Evolutionary conservation across 2,888 invertebrate species (phyloP).

Genomic region (Nebria brevicollis): DNA sequence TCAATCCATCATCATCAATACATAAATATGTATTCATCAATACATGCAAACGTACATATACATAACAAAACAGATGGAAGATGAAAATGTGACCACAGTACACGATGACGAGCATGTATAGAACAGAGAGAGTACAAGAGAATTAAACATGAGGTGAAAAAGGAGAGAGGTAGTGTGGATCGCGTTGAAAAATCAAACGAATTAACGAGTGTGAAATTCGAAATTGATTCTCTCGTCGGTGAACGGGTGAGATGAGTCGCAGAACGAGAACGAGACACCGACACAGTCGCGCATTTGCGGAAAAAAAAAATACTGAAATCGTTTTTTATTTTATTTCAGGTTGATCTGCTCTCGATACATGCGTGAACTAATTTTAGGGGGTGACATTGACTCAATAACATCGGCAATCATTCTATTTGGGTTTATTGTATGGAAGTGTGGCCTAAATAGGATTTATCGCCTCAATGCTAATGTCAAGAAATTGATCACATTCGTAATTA

Average conservation of each 20-base stretch:
- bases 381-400: constrained; percentile 38
- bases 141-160: background rate
- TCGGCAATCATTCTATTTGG: background rate
- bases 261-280: constrained; percentile 20
- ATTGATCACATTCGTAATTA: background rate
- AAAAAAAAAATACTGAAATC: background rate
- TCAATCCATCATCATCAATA: too few relatives aligned
- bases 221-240: constrained; percentile 41
- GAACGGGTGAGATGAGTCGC: constrained; percentile 11
- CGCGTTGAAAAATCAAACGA: constrained; percentile 39
- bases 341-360: background rate
- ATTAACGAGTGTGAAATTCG: constrained; percentile 40
- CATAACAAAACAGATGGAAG: background rate
- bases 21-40: too few relatives aligned
- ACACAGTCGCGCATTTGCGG: background rate
- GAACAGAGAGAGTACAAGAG: background rate
- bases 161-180: background rate
- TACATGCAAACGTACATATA: too few relatives aligned
- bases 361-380: constrained; percentile 22
- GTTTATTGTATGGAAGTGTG: background rate
- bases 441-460: background rate
- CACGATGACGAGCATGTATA: background rate
- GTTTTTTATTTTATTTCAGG: background rate
- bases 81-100: background rate
- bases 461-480: background rate